A percentile compares a stretch with the other conserved stretches of the same genome.
Evolutionary conservation across 1,140 invertebrate species (phyloP).

Genomic region (Caenorhabditis brenneri): DNA sequence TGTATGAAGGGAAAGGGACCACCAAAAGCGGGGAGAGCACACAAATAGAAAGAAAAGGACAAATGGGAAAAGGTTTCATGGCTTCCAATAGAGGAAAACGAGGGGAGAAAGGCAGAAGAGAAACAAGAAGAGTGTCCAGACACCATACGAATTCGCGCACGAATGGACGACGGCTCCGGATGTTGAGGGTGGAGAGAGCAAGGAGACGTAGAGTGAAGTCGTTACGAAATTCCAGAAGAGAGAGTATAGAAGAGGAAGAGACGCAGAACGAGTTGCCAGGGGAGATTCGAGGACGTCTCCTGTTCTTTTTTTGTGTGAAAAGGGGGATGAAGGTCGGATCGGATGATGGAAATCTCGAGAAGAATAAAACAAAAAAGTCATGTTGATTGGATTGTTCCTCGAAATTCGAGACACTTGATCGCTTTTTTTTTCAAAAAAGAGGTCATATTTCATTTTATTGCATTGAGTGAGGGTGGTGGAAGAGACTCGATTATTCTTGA

Average conservation of each 20-base stretch:
- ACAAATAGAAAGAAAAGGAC: constrained; percentile 40
- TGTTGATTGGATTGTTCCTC: constrained; percentile 9
- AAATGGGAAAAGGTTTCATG: constrained; percentile 41
- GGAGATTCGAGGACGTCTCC: background rate
- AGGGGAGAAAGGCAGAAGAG: background rate
- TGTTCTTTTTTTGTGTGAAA: background rate
- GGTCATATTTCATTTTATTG: constrained; percentile 29
- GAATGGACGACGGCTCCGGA: constrained; percentile 38
- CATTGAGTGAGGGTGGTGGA: background rate
- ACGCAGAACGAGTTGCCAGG: background rate
- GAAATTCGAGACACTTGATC: constrained; percentile 30
- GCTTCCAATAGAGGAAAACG: too few relatives aligned
- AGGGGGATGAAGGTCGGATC: background rate
- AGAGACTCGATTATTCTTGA: background rate
- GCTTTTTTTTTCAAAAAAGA: background rate
- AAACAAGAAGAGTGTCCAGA: constrained; percentile 1
- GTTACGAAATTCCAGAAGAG: constrained; percentile 6
- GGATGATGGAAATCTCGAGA: background rate
- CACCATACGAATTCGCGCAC: constrained; percentile 36
- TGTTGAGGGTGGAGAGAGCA: background rate
- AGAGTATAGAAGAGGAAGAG: background rate
- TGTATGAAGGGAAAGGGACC: constrained; percentile 17
- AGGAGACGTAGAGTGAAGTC: background rate
- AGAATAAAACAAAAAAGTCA: background rate
- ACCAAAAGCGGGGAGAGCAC: background rate